Evolutionary conservation across 2,113 vertebrate species (phyloP).

Genomic region (Alligator sinensis): DNA sequence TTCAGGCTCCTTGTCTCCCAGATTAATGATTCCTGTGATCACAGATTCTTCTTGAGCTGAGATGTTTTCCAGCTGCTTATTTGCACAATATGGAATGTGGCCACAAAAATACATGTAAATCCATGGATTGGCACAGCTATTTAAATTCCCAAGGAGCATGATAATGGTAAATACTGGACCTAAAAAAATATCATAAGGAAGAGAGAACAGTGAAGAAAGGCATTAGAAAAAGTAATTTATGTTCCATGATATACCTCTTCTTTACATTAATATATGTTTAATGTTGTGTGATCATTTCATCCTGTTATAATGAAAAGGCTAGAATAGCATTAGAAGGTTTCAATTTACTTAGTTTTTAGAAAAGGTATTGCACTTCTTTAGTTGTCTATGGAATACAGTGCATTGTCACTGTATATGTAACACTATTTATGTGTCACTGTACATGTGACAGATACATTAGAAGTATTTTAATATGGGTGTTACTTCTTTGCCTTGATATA

Average conservation of each 20-base stretch:
- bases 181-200: slow-evolving; percentile 56
- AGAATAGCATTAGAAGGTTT: not conserved
- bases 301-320: not conserved
- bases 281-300: not conserved
- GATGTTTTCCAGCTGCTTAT: slow-evolving; percentile 39
- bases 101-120: slow-evolving; percentile 88
- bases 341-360: not conserved
- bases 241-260: not conserved
- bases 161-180: slow-evolving; percentile 83
- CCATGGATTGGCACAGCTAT: slow-evolving; percentile 87
- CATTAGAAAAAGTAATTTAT: not conserved
- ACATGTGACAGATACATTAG: too few species aligned
- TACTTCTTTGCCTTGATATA: too few species aligned
- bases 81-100: slow-evolving; percentile 68
- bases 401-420: not conserved
- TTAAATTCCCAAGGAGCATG: slow-evolving; percentile 87
- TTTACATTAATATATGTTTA: not conserved
- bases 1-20: slow-evolving; percentile 66
- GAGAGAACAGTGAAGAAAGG: slow-evolving; percentile 17
- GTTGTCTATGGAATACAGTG: not conserved
- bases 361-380: not conserved
- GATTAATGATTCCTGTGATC: slow-evolving; percentile 64
- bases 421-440: not conserved
- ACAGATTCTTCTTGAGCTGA: slow-evolving; percentile 55
- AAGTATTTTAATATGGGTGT: not conserved